Evolutionary conservation across 2,888 invertebrate species (phyloP).

Genomic region (Caenorhabditis doughertyi): DNA sequence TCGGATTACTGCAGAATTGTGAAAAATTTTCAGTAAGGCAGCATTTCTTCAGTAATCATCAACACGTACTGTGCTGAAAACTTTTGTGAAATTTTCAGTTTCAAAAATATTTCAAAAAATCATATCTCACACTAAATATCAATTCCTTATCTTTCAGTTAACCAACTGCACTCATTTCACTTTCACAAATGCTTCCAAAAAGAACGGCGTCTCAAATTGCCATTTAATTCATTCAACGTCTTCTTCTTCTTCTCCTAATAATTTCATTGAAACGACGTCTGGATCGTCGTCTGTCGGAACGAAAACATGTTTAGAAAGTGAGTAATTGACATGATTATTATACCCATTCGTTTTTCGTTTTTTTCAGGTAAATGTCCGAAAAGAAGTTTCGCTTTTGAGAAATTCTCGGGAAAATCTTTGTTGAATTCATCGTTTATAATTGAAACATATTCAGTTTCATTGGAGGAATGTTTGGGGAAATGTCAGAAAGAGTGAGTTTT

Average conservation of each 20-base stretch:
- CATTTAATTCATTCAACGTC: constrained; percentile 40
- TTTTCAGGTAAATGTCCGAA: constrained; percentile 58
- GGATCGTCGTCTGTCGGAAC: constrained; percentile 43
- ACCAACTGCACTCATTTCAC: constrained; percentile 57
- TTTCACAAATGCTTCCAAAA: constrained; percentile 23
- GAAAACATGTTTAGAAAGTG: constrained; percentile 62
- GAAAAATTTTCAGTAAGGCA: too few relatives aligned
- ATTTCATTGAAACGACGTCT: constrained; percentile 28
- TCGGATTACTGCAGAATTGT: too few relatives aligned
- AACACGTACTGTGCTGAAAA: too few relatives aligned
- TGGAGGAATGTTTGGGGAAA: constrained; percentile 69
- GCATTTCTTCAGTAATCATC: too few relatives aligned
- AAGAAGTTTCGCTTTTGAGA: constrained; percentile 68
- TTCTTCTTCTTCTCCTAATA: background rate
- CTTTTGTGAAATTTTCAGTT: background rate
- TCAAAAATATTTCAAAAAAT: background rate
- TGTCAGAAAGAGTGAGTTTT: constrained; percentile 68
- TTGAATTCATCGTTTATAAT: constrained; percentile 43
- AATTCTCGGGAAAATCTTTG: constrained; percentile 42
- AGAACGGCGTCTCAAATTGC: constrained; percentile 42
- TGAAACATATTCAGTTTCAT: constrained; percentile 44
- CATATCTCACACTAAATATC: background rate
- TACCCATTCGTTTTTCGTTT: background rate
- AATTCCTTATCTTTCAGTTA: constrained; percentile 16
- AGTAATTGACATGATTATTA: constrained; percentile 36